Evolutionary conservation across 2,797 vertebrate species (phyloP), one percentile per base, ranked within the genome.

Genomic region (Xenentodon cancila): DNA sequence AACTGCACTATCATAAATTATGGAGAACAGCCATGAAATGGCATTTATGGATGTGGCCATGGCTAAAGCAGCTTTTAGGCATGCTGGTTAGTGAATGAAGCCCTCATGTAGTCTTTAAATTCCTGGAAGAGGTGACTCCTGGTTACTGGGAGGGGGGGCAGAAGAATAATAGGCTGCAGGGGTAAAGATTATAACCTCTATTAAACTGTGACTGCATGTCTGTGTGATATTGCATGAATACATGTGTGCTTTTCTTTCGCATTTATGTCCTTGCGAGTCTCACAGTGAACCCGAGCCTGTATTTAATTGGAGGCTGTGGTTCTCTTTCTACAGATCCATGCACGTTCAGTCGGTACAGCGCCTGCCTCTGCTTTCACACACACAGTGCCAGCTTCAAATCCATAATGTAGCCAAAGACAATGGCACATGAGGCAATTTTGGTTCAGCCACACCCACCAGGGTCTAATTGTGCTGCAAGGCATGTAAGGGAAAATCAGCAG

Each of bases 391-490:
- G 69, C 68, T 73, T 64, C 71, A 80, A 74, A 84, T 80, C 67
- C 62, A 68, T 77, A 79, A 85, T 77, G 72, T 79, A 65, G 63
- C 61, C 43, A 79, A 64, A 84, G 80, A 89, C 79, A 84, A 86
- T 80, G 62, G 84, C 78, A 70, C 47, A 61, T 69, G 81, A 86
- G 84, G 75, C 83, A 64, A 80, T 85, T 80, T 84, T 67, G 49
- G 63, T 56, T 47, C 61, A 61, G 16, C 87, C 88, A 85, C 88
- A 81, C 85, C 85, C 86, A 84, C 80, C 22, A 1, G 61, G 62
- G 61, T 75, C 59, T 91, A 89, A 91, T 91, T 88, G 89, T 71
- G 15, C 79, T 53, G 79, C 70, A 50, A 71, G 65, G 72, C 75
- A 68, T 80, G 81, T 69, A 73, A 77, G 78, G 80, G 80, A 78